Conservation (phyloP, 92 coral and sea anemone species). For the Nematostella vectensis region DNA sequence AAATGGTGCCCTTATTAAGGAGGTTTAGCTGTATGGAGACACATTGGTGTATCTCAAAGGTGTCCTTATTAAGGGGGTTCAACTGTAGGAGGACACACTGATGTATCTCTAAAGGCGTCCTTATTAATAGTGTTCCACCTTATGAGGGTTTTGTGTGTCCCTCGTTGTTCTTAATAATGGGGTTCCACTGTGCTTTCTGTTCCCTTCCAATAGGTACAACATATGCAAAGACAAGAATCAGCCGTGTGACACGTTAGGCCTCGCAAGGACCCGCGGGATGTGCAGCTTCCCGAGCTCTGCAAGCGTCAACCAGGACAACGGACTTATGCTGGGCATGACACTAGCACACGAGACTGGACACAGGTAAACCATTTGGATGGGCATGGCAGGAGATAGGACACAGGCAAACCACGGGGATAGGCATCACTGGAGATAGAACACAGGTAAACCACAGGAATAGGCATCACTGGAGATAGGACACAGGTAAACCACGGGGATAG, state of each 20-base stretch:
- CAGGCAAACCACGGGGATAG: background rate
- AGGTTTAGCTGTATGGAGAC: too few relatives aligned
- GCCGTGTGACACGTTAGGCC: conserved; percentile 95
- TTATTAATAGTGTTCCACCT: too few relatives aligned
- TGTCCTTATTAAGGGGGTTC: too few relatives aligned
- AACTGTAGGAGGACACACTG: too few relatives aligned
- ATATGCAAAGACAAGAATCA: conserved; percentile 97
- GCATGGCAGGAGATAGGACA: background rate
- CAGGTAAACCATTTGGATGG: conserved; percentile 43
- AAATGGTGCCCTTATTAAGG: too few relatives aligned
- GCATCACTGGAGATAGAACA: background rate
- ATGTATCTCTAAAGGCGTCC: too few relatives aligned
- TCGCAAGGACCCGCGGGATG: conserved; percentile 91
- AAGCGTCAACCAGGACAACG: conserved; percentile 88
- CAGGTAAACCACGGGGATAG: background rate
- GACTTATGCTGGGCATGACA: conserved; percentile 95
- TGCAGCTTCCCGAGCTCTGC: conserved; percentile 95
- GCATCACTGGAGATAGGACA: background rate
- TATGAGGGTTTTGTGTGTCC: too few relatives aligned
- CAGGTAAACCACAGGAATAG: background rate
- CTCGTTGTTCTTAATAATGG: too few relatives aligned
- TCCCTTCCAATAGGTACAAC: too few relatives aligned
- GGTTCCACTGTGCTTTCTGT: too few relatives aligned
- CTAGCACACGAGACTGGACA: conserved; percentile 92
- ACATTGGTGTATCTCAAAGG: too few relatives aligned